Evolutionary conservation across 23 tunicate species (phyloP).

Genomic region (Corella eumyota): DNA sequence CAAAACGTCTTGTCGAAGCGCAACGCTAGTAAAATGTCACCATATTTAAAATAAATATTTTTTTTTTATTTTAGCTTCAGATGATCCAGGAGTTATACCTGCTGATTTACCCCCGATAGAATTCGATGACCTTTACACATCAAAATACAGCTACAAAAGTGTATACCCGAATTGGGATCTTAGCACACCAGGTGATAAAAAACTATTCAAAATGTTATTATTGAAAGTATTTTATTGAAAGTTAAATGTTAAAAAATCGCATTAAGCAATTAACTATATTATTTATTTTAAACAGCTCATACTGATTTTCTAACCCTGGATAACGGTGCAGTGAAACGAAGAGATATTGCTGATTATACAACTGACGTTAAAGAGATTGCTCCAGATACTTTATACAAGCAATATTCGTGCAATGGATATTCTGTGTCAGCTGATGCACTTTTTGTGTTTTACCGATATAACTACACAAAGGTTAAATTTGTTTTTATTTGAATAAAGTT

Average conservation of each 20-base stretch:
- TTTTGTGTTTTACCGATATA: slow-evolving; percentile 30
- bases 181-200: slow-evolving; percentile 19
- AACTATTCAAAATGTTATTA: not conserved
- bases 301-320: not conserved
- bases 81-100: too few species aligned
- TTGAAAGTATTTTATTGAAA: not conserved
- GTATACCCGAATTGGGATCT: slow-evolving; percentile 73
- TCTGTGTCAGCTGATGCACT: slow-evolving; percentile 54
- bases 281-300: not conserved
- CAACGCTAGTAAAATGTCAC: too few species aligned
- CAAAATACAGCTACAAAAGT: slow-evolving; percentile 39
- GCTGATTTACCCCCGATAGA: slow-evolving; percentile 35
- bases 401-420: slow-evolving; percentile 10
- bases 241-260: not conserved
- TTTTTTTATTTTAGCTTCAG: too few species aligned
- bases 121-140: slow-evolving; percentile 46
- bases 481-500: too few species aligned
- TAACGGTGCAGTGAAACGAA: not conserved
- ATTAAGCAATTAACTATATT: not conserved
- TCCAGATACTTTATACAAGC: not conserved
- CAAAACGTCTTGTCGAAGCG: too few species aligned
- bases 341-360: slow-evolving; percentile 7
- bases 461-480: slow-evolving; percentile 48
- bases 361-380: slow-evolving; percentile 8
- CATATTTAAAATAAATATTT: too few species aligned